These are phyloP conservation scores for Takifugu rubripes DNA, from an alignment of 2,797 vertebrate species.

Conservation along the genomic window DNA sequence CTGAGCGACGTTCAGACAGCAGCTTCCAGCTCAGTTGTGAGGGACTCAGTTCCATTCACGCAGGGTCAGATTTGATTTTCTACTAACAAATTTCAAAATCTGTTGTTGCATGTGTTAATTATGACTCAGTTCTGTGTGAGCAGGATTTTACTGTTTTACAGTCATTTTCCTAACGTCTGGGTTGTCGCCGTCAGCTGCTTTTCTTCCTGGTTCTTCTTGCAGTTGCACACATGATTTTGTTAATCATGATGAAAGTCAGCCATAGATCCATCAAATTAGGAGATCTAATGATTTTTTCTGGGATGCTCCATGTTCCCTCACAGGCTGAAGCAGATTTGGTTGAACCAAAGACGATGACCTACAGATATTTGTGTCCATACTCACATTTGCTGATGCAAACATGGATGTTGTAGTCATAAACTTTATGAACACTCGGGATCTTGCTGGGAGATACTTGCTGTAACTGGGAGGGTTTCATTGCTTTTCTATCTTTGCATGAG, in stretches of 20 bases:
- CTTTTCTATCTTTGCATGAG: slow-evolving; percentile 19
- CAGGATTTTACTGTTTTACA: no score
- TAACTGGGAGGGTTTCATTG: slow-evolving; percentile 4
- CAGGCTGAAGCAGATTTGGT: slow-evolving; percentile 19
- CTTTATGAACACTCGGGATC: no score
- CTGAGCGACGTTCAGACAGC: not conserved
- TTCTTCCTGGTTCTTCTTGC: no score
- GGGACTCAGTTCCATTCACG: not conserved
- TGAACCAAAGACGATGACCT: slow-evolving; percentile 59
- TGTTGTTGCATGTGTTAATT: no score
- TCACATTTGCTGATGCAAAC: not conserved
- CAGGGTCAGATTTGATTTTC: no score
- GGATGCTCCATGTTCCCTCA: slow-evolving; percentile 2
- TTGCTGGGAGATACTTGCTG: not conserved
- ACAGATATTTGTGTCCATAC: not conserved
- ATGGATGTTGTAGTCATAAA: no score
- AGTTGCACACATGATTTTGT: no score
- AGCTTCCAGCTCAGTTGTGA: not conserved
- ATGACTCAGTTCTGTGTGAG: no score
- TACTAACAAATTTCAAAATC: not conserved
- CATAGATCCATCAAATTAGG: no score
- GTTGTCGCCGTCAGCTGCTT: no score
- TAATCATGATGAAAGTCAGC: no score
- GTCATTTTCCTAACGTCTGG: no score
- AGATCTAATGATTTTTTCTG: not conserved